phyloP scores from a whole-genome alignment of 2,797 vertebrate genomes.

The Diplodus puntazzo region DNA sequence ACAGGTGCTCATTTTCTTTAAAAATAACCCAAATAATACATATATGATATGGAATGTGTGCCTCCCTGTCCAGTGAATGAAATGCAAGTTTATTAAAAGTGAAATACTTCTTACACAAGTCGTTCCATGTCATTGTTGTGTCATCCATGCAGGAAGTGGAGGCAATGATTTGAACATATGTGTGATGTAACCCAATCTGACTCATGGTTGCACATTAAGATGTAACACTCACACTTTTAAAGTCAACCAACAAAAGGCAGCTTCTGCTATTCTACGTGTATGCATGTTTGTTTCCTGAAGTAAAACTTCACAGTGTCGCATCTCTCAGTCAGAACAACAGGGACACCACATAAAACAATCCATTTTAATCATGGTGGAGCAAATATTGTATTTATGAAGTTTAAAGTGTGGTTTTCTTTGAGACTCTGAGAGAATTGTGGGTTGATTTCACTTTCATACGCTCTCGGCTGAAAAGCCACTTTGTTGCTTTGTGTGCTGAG shows the following conservation, averaged over 20 bases:
- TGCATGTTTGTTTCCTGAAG: background rate
- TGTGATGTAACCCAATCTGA: background rate
- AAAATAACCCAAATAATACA: background rate
- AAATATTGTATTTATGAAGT: background rate
- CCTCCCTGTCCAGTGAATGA: background rate
- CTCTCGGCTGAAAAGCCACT: background rate
- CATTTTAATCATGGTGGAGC: background rate
- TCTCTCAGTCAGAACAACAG: background rate
- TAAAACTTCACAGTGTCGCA: background rate
- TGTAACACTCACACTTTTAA: background rate
- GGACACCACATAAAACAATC: background rate
- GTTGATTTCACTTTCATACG: background rate
- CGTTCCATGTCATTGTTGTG: accelerated
- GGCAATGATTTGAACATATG: background rate
- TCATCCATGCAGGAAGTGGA: background rate
- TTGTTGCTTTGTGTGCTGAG: background rate
- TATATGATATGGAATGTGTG: background rate
- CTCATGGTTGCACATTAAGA: background rate
- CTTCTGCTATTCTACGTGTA: background rate
- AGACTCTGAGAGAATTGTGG: background rate
- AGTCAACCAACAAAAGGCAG: background rate
- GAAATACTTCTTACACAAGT: too few relatives aligned
- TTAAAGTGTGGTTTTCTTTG: background rate
- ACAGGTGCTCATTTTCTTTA: background rate
- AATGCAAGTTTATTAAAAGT: background rate